Conservation (phyloP, 1,140 invertebrate genomes). For the Heliconius eleuchia region DNA sequence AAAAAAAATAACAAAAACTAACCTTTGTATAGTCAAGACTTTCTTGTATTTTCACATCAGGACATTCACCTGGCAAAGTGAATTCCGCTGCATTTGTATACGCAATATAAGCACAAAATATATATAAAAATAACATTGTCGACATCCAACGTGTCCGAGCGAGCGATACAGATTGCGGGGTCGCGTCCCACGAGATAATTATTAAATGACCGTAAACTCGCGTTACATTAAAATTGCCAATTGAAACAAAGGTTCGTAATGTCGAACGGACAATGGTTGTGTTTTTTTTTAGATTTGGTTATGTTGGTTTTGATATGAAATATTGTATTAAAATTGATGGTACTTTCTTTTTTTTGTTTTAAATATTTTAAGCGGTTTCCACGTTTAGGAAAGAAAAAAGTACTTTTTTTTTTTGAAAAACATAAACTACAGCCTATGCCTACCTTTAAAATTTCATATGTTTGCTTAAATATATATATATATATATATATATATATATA, state of each 20-base stretch:
- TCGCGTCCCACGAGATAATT: conserved; percentile 64
- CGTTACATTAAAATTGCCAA: conserved; percentile 27
- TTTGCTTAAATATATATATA: no score
- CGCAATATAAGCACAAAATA: conserved; percentile 42
- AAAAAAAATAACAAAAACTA: conserved; percentile 23
- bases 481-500: no score
- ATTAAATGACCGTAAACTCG: conserved; percentile 51
- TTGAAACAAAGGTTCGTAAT: conserved; percentile 31
- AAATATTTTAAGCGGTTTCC: rapidly evolving
- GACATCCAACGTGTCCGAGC: conserved; percentile 42
- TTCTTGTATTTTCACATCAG: conserved; percentile 52
- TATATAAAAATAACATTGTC: conserved; percentile 45
- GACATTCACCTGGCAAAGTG: conserved; percentile 59
- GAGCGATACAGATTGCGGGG: conserved; percentile 47
- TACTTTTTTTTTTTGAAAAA: no score
- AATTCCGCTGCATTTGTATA: conserved; percentile 55
- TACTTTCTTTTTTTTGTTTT: no score
- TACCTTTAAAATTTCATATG: no score
- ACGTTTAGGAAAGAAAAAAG: no score
- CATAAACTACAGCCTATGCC: no score
- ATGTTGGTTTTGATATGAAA: not conserved
- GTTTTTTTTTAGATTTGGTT: conserved; percentile 26
- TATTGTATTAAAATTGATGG: no score
- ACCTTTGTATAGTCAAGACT: conserved; percentile 56
- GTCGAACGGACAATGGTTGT: conserved; percentile 5